Evolutionary conservation across 2,888 invertebrate genomes (phyloP).

Genomic region (Folsomia manolachei): DNA sequence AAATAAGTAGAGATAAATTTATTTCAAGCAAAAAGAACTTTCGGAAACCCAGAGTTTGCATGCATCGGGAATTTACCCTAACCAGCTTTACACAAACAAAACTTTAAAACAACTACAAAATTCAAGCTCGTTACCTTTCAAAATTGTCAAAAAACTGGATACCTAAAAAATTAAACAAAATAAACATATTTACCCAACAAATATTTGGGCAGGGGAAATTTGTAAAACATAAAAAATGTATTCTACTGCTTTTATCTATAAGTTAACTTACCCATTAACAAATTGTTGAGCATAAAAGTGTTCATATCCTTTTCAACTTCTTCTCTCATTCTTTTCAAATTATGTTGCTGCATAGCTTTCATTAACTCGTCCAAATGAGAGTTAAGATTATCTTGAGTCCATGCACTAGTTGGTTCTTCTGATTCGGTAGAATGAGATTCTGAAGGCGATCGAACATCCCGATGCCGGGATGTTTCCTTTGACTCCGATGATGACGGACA

Average conservation of each 20-base stretch:
- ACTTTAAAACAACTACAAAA: not conserved
- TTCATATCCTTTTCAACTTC: conserved; percentile 64
- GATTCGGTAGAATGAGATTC: conserved; percentile 1
- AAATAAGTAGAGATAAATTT: no score
- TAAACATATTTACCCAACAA: no score
- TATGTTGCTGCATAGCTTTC: conserved; percentile 56
- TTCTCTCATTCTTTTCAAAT: conserved; percentile 61
- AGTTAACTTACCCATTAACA: conserved; percentile 70
- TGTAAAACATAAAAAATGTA: no score
- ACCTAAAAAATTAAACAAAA: no score
- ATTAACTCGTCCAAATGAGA: conserved; percentile 18
- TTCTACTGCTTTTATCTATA: no score
- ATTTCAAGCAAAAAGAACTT: no score
- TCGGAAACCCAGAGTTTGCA: no score
- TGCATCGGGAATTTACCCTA: no score
- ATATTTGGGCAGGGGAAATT: no score
- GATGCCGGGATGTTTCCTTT: not conserved
- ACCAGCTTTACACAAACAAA: no score
- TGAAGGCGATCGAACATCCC: not conserved
- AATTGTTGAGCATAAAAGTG: conserved; percentile 72
- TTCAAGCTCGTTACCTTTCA: conserved; percentile 61
- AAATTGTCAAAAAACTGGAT: conserved; percentile 77
- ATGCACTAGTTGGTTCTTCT: not conserved
- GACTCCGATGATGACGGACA: not conserved
- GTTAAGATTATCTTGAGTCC: conserved; percentile 14